Evolutionary conservation across 2,113 vertebrate species (phyloP).

Genomic region (Tetrao urogallus): DNA sequence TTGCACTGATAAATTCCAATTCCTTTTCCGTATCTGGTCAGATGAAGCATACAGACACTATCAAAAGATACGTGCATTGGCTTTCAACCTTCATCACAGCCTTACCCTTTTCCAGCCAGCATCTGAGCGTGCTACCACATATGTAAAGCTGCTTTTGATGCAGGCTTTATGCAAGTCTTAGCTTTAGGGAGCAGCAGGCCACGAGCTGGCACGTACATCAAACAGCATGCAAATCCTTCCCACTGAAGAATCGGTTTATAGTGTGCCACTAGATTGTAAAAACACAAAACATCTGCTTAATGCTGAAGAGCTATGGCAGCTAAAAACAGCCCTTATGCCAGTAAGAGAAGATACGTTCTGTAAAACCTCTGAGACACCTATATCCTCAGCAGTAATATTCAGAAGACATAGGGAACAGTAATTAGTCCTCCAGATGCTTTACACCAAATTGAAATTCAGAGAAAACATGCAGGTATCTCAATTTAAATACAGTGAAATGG

Average conservation of each 20-base stretch:
- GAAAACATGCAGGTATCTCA: rapidly evolving
- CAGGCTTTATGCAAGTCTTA: conserved; percentile 43
- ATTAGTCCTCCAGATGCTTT: neutral
- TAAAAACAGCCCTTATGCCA: neutral
- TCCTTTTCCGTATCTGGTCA: neutral
- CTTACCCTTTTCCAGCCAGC: neutral
- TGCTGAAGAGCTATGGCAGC: neutral
- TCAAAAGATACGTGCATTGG: neutral
- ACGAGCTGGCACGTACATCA: conserved; percentile 6
- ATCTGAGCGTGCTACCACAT: neutral
- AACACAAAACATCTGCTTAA: conserved; percentile 23
- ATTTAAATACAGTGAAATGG: neutral
- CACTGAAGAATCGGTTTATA: neutral
- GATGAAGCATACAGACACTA: neutral
- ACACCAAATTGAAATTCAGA: neutral
- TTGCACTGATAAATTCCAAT: neutral
- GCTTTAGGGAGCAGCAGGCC: conserved; percentile 51
- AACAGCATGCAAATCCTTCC: conserved; percentile 20
- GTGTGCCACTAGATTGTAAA: neutral
- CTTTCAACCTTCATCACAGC: neutral
- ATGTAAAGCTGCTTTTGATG: neutral
- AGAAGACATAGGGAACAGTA: neutral
- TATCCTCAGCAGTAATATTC: neutral
- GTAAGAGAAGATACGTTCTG: neutral
- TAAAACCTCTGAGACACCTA: neutral